phyloP scores from a whole-genome alignment of 2,797 vertebrate species.

The Manis crassicaudata region DNA sequence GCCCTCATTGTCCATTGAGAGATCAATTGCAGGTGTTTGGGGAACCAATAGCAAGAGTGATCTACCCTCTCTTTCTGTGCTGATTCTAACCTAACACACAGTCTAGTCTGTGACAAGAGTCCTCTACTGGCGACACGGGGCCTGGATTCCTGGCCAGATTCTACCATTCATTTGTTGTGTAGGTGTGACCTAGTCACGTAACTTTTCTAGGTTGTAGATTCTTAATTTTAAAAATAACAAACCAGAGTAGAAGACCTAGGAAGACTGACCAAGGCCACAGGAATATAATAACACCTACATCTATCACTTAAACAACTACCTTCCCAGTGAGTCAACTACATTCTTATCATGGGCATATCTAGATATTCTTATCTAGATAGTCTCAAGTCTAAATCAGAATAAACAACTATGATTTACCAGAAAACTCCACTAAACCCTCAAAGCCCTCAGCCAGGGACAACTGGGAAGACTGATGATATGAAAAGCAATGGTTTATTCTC shows the following conservation, averaged over 20 bases:
- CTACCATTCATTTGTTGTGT: background rate
- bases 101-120: background rate
- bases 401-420: conserved; percentile 11
- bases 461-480: conserved; percentile 49
- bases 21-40: background rate
- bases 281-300: background rate
- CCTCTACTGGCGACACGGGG: background rate
- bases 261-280: background rate
- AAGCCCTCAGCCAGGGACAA: background rate
- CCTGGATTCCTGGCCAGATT: background rate
- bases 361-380: background rate
- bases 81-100: background rate
- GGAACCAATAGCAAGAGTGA: conserved; percentile 8
- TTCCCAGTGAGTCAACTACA: background rate
- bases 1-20: background rate
- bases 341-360: background rate
- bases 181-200: background rate
- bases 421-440: conserved; percentile 40
- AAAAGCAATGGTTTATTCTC: conserved; percentile 75
- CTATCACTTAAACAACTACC: background rate
- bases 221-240: conserved; percentile 1
- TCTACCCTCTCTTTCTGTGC: background rate
- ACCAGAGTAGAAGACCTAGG: background rate
- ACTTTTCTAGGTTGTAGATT: background rate
- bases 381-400: background rate